A percentile compares a stretch with the other conserved stretches of the same genome.
These are phyloP conservation scores for Sebastes taczanowskii DNA, from an alignment of 2,797 vertebrate genomes.

Conservation along the genomic window DNA sequence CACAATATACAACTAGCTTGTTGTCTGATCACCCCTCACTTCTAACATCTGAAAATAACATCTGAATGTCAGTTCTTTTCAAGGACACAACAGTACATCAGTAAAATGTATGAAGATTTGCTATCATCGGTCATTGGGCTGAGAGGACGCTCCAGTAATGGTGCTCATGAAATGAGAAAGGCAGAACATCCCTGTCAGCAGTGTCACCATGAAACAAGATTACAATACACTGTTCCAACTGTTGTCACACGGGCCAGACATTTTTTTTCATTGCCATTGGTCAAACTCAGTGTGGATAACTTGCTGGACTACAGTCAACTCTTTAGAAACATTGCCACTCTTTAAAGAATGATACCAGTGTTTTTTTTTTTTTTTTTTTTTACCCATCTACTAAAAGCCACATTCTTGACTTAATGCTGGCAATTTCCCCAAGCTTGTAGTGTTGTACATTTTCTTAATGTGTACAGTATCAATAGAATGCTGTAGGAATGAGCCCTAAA, in stretches of 20 bases:
- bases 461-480: background rate
- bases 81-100: background rate
- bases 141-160: too few relatives aligned
- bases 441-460: too few relatives aligned
- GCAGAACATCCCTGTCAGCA: background rate
- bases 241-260: background rate
- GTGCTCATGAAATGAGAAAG: conserved; percentile 2
- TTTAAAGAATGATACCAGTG: background rate
- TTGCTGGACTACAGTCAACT: background rate
- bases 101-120: background rate
- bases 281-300: background rate
- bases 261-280: background rate
- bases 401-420: background rate
- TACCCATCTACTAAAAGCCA: background rate
- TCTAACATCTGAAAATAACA: background rate
- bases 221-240: background rate
- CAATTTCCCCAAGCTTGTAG: background rate
- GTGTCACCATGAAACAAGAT: background rate
- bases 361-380: background rate
- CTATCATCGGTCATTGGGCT: background rate
- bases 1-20: background rate
- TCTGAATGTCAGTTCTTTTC: background rate
- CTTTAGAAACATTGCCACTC: background rate
- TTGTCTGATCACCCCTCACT: background rate
- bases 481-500: background rate